Conservation (phyloP, 2,888 invertebrate species). For the Tryphoninae sp. region DNA sequence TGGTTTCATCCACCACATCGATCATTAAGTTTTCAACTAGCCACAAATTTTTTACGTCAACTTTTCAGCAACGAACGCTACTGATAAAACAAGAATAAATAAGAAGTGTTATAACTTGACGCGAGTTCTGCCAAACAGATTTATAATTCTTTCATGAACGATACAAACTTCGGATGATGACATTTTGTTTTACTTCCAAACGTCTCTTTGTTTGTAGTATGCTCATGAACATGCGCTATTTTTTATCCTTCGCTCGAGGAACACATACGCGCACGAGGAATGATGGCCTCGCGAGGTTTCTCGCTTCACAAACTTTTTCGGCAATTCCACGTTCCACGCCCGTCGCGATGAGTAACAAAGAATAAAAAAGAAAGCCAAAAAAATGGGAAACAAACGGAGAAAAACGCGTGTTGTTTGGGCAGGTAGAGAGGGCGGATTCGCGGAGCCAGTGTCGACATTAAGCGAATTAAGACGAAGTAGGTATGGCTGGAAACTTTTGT, state of each 20-base stretch:
- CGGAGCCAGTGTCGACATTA: constrained; percentile 64
- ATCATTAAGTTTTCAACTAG: constrained; percentile 18
- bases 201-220: not conserved
- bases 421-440: constrained; percentile 7
- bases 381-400: constrained; percentile 3
- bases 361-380: constrained; percentile 5
- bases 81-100: not conserved
- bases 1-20: not conserved
- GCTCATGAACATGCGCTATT: constrained; percentile 9
- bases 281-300: constrained; percentile 47
- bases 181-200: constrained; percentile 23
- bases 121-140: too few relatives aligned
- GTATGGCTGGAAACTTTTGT: constrained; percentile 75
- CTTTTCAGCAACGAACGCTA: not conserved
- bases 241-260: not conserved
- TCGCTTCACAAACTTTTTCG: constrained; percentile 46
- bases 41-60: not conserved
- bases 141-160: not conserved
- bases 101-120: too few relatives aligned
- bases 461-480: constrained; percentile 79
- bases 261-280: constrained; percentile 4
- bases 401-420: constrained; percentile 26
- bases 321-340: constrained; percentile 22
- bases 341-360: not conserved
- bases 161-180: not conserved